Base-by-base conservation (phyloP, 2,113 vertebrate species). In the Apteryx owenii region DNA sequence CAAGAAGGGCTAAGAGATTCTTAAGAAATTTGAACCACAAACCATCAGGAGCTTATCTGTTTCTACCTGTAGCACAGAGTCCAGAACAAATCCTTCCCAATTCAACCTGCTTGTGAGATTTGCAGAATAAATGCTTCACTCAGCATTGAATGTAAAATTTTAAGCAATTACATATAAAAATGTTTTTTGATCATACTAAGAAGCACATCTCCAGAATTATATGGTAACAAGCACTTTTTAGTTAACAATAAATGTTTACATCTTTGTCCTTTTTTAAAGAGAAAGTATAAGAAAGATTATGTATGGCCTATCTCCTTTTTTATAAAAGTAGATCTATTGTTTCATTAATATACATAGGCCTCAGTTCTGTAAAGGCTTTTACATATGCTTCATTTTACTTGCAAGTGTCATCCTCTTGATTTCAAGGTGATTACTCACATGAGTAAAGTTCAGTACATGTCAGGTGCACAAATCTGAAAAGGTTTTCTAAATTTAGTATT, bases 361-460 rank as follows among this genome's bases (percentile, higher is more conserved):
- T 51, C 71, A 82, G 33, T 15, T 69, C n/a, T 85, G 22, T 5
- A 54, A 31, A 81, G 1, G 19, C 31, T 54, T 46, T 42, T 23
- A 3, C 0, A 0, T 9, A 10, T 56, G 18, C n/a, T 68, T 54
- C 29, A 29, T 71, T 60, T 33, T n/a, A 16, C 42, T 86, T 89
- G 50, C 61, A 46, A 25, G 46, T 20, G n/a, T 26, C 23, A 29
- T 6, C 36, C 64, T 21, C 61, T 38, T 31, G 62, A 42, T 87
- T 75, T 71, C 7, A 1, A 38, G 36, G 23, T 38, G 19, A 23
- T 46, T 33, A 1, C 9, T 13, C 22, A 9, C 50, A 15, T 5
- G 12, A 42, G 33, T 61, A 36, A 89, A 54, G 28, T 68, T 81
- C 78, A 8, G 7, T 22, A 33, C 6, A 1, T 46, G 62, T 48